These are phyloP conservation scores for Ecdyonurus torrentis DNA, from an alignment of 2,888 invertebrate genomes.

Conservation along the genomic window DNA sequence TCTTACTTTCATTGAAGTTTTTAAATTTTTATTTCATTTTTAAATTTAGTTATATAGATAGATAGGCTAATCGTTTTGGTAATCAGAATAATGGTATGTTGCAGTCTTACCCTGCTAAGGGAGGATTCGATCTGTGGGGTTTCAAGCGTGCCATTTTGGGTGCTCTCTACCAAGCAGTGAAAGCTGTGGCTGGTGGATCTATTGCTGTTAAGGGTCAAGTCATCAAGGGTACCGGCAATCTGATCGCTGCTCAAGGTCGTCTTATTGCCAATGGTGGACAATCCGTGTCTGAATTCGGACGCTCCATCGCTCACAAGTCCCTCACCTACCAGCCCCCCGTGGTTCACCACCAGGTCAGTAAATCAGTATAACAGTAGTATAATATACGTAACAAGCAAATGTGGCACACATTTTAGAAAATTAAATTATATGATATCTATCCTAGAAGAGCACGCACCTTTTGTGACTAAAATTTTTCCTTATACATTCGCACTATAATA, in stretches of 20 bases:
- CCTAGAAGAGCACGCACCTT: too few relatives aligned
- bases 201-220: conserved; percentile 76
- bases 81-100: background rate
- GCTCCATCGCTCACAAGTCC: conserved; percentile 60
- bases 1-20: background rate
- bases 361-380: too few relatives aligned
- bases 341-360: background rate
- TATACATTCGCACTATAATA: too few relatives aligned
- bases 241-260: conserved; percentile 43
- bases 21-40: background rate
- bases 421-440: too few relatives aligned
- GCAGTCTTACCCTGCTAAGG: conserved; percentile 10
- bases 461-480: too few relatives aligned
- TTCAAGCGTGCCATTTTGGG: conserved; percentile 67
- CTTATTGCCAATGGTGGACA: conserved; percentile 62
- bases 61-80: background rate
- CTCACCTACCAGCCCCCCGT: conserved; percentile 21
- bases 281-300: conserved; percentile 59
- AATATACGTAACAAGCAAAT: too few relatives aligned
- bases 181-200: conserved; percentile 74
- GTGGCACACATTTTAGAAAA: too few relatives aligned
- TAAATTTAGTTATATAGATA: background rate
- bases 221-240: conserved; percentile 64
- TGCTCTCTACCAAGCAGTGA: conserved; percentile 71
- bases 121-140: conserved; percentile 48